phyloP scores from a whole-genome alignment of 2,113 vertebrate genomes.

The Dipodomys stephensi region DNA sequence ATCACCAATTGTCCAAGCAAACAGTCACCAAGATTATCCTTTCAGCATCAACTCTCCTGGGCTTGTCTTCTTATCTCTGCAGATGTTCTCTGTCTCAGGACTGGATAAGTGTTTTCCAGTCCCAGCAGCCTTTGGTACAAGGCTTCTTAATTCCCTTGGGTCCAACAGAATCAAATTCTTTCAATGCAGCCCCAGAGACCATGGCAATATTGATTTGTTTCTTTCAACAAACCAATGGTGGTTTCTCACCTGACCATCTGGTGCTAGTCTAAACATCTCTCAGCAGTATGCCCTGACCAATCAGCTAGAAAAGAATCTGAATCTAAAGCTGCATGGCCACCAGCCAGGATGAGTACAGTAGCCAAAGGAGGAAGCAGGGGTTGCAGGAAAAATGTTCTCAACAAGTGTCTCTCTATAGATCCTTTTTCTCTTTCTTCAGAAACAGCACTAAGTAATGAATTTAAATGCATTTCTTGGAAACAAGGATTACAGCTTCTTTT shows the following conservation, averaged over 20 bases:
- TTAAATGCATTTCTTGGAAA: constrained; percentile 38
- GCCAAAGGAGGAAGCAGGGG: neutral
- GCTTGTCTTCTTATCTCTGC: neutral
- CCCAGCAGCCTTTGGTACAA: neutral
- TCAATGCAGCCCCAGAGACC: neutral
- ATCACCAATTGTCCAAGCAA: neutral
- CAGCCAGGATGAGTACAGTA: neutral
- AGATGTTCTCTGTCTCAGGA: neutral
- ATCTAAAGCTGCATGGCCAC: neutral
- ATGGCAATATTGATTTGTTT: neutral
- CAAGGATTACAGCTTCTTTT: neutral
- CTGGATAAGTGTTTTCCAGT: neutral
- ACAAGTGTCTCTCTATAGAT: neutral
- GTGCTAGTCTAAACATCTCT: neutral
- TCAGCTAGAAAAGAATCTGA: neutral
- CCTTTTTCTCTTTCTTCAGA: constrained; percentile 13
- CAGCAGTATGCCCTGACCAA: neutral
- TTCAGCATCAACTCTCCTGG: neutral
- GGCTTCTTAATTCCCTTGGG: neutral
- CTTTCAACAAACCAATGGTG: neutral
- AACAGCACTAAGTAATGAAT: neutral
- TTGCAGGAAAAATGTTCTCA: neutral
- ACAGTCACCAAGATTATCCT: neutral
- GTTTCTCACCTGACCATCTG: neutral
- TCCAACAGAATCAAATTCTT: neutral